A percentile compares a stretch with the other conserved stretches of the same genome.
Conservation (phyloP, 2,888 invertebrate species). For the Pyrgus malvae region DNA sequence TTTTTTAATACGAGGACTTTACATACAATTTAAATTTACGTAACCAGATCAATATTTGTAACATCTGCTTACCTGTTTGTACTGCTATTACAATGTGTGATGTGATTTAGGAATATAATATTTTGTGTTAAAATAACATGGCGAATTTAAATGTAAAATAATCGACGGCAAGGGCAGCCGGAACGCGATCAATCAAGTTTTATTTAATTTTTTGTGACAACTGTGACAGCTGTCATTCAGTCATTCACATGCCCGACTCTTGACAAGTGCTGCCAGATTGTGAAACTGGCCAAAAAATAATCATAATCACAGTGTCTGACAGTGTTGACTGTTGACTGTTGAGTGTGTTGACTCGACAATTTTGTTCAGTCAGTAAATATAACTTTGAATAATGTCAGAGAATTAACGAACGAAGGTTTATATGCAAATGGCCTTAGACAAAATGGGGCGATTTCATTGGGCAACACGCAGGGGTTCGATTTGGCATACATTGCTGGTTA, state of each 20-base stretch:
- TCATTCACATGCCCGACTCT: neutral
- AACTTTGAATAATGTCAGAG: too few species aligned
- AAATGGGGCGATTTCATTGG: too few species aligned
- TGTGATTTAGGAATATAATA: neutral
- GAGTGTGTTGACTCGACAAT: too few species aligned
- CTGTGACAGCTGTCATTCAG: conserved; percentile 13
- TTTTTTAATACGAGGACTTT: neutral
- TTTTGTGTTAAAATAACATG: conserved; percentile 21
- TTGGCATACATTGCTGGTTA: too few species aligned
- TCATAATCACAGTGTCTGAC: too few species aligned
- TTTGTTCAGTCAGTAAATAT: too few species aligned
- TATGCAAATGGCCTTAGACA: too few species aligned
- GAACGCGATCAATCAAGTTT: conserved; percentile 11
- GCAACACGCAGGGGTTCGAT: too few species aligned
- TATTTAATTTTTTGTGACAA: conserved; percentile 3
- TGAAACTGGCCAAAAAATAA: neutral
- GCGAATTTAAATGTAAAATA: conserved; percentile 15
- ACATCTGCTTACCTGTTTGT: conserved; percentile 5
- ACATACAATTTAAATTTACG: neutral
- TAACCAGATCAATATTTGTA: neutral
- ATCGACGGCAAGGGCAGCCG: conserved; percentile 19
- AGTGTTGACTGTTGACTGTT: too few species aligned
- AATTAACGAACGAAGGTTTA: too few species aligned
- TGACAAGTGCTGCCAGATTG: neutral
- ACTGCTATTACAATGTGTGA: conserved; percentile 11